phyloP scores from a whole-genome alignment of 1,140 invertebrate genomes.

The Eupristina koningsbergeri region DNA sequence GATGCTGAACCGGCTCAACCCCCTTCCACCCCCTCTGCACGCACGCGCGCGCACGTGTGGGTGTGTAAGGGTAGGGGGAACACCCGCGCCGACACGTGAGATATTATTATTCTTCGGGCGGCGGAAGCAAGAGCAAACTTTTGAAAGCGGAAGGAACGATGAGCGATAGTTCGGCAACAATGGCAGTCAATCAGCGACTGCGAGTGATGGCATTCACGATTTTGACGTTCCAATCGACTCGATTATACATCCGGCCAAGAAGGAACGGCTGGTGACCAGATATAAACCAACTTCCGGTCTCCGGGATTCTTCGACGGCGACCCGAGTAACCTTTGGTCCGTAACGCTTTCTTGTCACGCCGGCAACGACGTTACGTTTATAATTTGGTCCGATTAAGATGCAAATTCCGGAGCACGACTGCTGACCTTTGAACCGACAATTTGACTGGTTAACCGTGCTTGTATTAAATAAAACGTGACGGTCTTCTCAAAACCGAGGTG shows the following conservation, averaged over 20 bases:
- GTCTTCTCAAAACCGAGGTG: background rate
- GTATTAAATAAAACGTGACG: constrained; percentile 34
- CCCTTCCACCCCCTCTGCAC: too few relatives aligned
- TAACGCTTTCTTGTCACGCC: background rate
- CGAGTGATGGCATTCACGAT: constrained; percentile 43
- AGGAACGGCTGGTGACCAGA: background rate
- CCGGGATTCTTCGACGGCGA: background rate
- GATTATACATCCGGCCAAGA: constrained; percentile 51
- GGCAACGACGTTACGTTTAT: constrained; percentile 55
- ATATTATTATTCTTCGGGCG: constrained; percentile 49
- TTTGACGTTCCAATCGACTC: constrained; percentile 50
- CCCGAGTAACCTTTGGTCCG: constrained; percentile 7
- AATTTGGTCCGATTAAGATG: constrained; percentile 60
- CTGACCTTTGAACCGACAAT: constrained; percentile 15
- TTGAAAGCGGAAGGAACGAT: constrained; percentile 48
- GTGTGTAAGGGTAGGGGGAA: background rate
- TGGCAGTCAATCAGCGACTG: constrained; percentile 57
- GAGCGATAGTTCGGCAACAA: constrained; percentile 58
- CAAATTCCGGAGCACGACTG: constrained; percentile 51
- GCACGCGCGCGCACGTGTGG: background rate
- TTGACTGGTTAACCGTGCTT: constrained; percentile 36
- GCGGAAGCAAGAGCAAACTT: constrained; percentile 51
- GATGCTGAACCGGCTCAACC: background rate
- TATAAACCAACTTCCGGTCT: background rate
- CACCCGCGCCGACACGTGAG: background rate